These are phyloP conservation scores for Cladopsammia gracilis DNA, from an alignment of 64 coral and sea anemone species.

Conservation along the genomic window DNA sequence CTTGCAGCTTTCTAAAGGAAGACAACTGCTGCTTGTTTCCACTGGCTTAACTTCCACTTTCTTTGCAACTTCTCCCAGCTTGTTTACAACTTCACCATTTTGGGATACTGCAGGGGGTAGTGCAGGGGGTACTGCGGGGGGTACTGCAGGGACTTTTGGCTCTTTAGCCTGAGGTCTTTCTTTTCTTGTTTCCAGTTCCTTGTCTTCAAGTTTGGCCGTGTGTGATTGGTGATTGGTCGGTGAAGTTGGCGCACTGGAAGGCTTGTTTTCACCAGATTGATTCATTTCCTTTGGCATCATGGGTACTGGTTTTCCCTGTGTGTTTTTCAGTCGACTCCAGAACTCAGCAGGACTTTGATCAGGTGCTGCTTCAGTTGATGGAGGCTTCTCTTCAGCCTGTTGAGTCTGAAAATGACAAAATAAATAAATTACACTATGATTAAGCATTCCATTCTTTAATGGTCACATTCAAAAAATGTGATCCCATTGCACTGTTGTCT, in stretches of 20 bases:
- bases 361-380: slow-evolving; percentile 3
- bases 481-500: too few species aligned
- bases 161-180: background rate
- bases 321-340: slow-evolving; percentile 62
- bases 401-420: background rate
- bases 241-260: background rate
- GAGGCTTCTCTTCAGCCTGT: slow-evolving; percentile 9
- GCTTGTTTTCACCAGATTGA: slow-evolving; percentile 10
- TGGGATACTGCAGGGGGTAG: background rate
- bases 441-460: background rate
- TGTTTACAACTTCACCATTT: background rate
- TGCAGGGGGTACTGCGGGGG: too few species aligned
- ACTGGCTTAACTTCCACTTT: background rate
- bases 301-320: background rate
- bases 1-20: background rate
- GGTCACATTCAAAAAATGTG: background rate
- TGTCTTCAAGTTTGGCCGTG: slow-evolving; percentile 4
- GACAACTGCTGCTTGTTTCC: background rate
- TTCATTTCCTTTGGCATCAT: background rate
- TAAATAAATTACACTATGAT: background rate
- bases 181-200: slow-evolving; percentile 8
- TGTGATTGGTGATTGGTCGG: background rate
- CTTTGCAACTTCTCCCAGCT: background rate
- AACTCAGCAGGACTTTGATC: slow-evolving; percentile 62
- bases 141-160: background rate